Conservation (phyloP, 2,113 vertebrate genomes). For the Collichthys lucidus region DNA sequence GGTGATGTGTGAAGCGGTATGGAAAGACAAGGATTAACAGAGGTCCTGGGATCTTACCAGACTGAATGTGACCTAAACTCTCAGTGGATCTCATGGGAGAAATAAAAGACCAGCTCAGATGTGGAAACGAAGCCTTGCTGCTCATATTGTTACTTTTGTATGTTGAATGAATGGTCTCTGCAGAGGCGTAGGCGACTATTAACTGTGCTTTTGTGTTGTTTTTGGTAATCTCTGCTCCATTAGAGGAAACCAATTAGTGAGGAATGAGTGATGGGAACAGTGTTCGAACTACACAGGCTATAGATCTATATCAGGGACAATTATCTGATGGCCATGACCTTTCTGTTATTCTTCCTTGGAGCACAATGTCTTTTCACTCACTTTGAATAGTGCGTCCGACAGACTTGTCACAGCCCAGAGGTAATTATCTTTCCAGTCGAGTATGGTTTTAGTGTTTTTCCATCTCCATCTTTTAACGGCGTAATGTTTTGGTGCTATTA, state of each 20-base stretch:
- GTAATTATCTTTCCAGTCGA: conserved; percentile 38
- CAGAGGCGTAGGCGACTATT: conserved; percentile 12
- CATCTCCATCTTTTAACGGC: conserved; percentile 17
- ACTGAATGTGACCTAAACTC: conserved; percentile 69
- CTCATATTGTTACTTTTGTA: conserved; percentile 33
- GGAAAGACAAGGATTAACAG: conserved; percentile 78
- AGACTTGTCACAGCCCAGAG: conserved; percentile 25
- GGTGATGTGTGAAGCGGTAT: conserved; percentile 73
- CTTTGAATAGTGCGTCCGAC: conserved; percentile 38
- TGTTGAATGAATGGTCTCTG: conserved; percentile 13
- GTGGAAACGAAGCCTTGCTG: conserved; percentile 30
- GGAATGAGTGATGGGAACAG: conserved; percentile 59
- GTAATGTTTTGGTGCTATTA: conserved; percentile 2
- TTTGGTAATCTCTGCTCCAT: conserved; percentile 34
- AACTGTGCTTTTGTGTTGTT: conserved; percentile 34
- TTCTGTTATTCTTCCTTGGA: conserved; percentile 39
- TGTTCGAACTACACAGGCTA: conserved; percentile 32
- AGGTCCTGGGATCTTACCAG: conserved; percentile 68
- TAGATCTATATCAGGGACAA: conserved; percentile 58
- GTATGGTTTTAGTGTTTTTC: conserved; percentile 26
- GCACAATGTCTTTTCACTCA: conserved; percentile 41
- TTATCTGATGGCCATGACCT: conserved; percentile 51
- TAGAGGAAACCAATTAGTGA: conserved; percentile 58
- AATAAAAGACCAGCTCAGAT: conserved; percentile 43
- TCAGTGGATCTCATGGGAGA: conserved; percentile 58